Evolutionary conservation across 2,888 invertebrate genomes (phyloP).

Genomic region (Microchrysa polita): DNA sequence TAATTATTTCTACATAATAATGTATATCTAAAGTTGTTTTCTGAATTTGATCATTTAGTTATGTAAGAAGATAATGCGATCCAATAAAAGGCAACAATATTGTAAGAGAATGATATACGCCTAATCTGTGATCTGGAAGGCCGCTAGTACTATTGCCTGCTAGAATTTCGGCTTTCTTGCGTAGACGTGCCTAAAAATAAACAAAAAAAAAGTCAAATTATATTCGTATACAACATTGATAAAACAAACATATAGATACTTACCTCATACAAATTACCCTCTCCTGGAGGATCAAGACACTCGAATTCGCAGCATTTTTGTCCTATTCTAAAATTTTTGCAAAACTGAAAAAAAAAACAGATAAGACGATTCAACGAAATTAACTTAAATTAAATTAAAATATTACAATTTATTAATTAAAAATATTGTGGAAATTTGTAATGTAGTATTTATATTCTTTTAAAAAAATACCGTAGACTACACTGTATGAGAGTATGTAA

Average conservation of each 20-base stretch:
- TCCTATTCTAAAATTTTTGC: slow-evolving; percentile 84
- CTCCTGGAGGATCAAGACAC: slow-evolving; percentile 82
- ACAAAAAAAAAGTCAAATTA: slow-evolving; percentile 7
- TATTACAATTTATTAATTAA: no score
- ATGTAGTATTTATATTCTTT: no score
- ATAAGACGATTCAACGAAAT: no score
- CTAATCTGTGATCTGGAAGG: slow-evolving; percentile 60
- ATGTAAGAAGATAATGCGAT: slow-evolving; percentile 14
- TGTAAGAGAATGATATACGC: slow-evolving; percentile 48
- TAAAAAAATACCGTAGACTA: no score
- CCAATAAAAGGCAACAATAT: slow-evolving; percentile 1
- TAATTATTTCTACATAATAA: not conserved
- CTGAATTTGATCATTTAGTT: not conserved
- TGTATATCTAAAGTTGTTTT: no score
- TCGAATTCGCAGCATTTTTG: slow-evolving; percentile 89
- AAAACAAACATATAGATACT: not conserved
- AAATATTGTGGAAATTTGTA: no score
- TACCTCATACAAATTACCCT: slow-evolving; percentile 69
- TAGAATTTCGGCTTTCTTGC: slow-evolving; percentile 70
- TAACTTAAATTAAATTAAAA: no score
- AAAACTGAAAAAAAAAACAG: slow-evolving; percentile 71
- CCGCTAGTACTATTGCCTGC: slow-evolving; percentile 67
- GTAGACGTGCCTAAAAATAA: slow-evolving; percentile 65
- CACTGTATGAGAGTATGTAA: no score
- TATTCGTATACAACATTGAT: not conserved